A percentile compares a stretch with the other conserved stretches of the same genome.
phyloP scores from a whole-genome alignment of 2,797 vertebrate species.

The Salmo trutta region DNA sequence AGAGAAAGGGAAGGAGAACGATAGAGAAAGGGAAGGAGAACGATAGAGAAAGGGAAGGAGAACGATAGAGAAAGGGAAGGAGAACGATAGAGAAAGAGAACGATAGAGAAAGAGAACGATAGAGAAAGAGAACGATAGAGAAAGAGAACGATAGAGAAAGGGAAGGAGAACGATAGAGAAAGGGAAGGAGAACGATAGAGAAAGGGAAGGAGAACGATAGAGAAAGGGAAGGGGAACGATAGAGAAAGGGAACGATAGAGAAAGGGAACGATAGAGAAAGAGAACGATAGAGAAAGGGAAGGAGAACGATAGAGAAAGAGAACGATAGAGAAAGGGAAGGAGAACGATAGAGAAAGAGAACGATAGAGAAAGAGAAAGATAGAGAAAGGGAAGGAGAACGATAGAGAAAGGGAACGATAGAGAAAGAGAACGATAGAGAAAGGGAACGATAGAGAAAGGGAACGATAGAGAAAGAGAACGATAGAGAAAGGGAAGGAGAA shows the following conservation, averaged over 20 bases:
- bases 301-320: neutral
- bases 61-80: neutral
- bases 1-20: neutral
- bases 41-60: neutral
- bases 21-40: neutral
- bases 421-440: neutral
- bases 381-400: no score
- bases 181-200: neutral
- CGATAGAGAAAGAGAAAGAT: no score
- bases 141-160: neutral
- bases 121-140: neutral
- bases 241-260: neutral
- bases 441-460: no score
- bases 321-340: no score
- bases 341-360: neutral
- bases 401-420: neutral
- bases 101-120: neutral
- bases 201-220: neutral
- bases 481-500: no score
- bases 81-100: constrained; percentile 4
- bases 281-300: no score
- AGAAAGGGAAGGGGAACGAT: no score
- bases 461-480: neutral
- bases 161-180: neutral
- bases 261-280: neutral